These are phyloP conservation scores for Euplagia quadripunctaria DNA, from an alignment of 2,888 invertebrate genomes.

Conservation along the genomic window DNA sequence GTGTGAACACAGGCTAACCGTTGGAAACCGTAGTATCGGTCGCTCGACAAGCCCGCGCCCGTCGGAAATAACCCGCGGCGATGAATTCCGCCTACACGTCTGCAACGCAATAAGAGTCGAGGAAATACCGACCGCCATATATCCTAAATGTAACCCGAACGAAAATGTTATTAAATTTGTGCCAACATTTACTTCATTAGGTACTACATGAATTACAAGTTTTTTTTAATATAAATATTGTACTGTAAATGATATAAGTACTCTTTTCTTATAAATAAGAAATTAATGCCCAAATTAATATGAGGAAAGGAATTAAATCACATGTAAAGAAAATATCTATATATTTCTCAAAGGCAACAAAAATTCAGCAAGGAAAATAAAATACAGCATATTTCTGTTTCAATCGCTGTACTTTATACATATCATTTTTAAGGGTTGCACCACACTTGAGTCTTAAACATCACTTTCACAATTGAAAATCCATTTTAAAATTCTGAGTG, in stretches of 20 bases:
- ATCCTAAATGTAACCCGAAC: constrained; percentile 37
- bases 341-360: background rate
- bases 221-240: background rate
- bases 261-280: background rate
- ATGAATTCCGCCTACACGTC: constrained; percentile 57
- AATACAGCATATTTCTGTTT: background rate
- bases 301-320: background rate
- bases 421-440: background rate
- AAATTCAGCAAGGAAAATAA: too few relatives aligned
- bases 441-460: background rate
- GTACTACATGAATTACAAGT: background rate
- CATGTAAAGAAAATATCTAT: background rate
- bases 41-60: constrained; percentile 37
- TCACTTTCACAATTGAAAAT: background rate
- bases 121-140: constrained; percentile 49
- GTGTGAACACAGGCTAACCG: constrained; percentile 7
- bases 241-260: background rate
- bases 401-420: too few relatives aligned
- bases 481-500: background rate
- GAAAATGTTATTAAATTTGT: constrained; percentile 47
- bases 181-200: constrained; percentile 21
- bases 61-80: constrained; percentile 69
- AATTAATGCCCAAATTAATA: background rate
- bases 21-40: constrained; percentile 33
- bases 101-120: constrained; percentile 48